Evolutionary conservation across 2,888 invertebrate species (phyloP).

Genomic region (Lepidocyrtinus sp.): DNA sequence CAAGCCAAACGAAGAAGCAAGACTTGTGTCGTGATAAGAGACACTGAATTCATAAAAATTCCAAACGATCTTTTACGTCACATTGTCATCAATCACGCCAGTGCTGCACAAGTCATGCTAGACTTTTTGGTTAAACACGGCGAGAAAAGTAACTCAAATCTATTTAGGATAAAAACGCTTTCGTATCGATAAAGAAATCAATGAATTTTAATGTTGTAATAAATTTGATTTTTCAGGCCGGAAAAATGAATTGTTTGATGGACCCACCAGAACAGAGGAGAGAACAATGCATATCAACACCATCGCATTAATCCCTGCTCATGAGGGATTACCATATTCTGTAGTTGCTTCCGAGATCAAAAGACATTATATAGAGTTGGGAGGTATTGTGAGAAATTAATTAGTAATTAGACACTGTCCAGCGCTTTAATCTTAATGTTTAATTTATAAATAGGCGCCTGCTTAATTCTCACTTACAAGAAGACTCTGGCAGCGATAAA

Average conservation of each 20-base stretch:
- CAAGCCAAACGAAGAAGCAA: conserved; percentile 36
- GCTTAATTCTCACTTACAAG: conserved; percentile 27
- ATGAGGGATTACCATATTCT: conserved; percentile 35
- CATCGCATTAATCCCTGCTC: conserved; percentile 26
- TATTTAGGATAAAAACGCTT: too few relatives aligned
- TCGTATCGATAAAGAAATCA: too few relatives aligned
- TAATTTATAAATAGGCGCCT: conserved; percentile 21
- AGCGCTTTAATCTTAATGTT: too few relatives aligned
- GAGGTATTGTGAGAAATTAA: conserved; percentile 16
- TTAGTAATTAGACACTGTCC: too few relatives aligned
- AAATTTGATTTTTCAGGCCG: too few relatives aligned
- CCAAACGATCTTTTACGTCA: conserved; percentile 34
- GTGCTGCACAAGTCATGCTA: conserved; percentile 34
- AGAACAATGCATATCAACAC: too few relatives aligned
- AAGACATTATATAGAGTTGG: conserved; percentile 8
- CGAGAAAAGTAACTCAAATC: too few relatives aligned
- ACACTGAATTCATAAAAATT: conserved; percentile 47
- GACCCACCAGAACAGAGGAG: too few relatives aligned
- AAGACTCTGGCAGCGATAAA: conserved; percentile 17
- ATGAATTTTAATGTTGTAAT: too few relatives aligned
- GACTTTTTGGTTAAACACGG: conserved; percentile 34
- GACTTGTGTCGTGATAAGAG: conserved; percentile 40
- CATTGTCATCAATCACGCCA: conserved; percentile 28
- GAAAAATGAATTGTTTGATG: too few relatives aligned
- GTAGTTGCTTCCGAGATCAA: conserved; percentile 40